These are phyloP conservation scores for Lepus americanus DNA, from an alignment of 2,113 vertebrate species.

Conservation along the genomic window DNA sequence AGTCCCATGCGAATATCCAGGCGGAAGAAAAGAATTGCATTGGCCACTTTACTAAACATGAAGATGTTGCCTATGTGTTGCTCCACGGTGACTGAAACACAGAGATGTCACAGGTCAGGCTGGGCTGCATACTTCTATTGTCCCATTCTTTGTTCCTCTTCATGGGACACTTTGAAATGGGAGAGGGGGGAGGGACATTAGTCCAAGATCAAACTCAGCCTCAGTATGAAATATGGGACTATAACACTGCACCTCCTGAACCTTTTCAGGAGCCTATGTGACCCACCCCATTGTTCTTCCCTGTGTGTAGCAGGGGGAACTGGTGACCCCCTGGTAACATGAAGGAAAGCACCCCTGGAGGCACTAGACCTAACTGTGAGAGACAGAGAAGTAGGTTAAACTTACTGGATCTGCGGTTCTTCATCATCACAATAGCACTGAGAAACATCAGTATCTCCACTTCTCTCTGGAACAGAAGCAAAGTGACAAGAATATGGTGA, in stretches of 20 bases:
- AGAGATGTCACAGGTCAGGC: background rate
- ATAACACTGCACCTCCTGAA: background rate
- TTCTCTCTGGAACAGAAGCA: slow-evolving; percentile 91
- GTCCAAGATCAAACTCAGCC: slow-evolving; percentile 5
- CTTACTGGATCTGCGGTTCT: slow-evolving; percentile 97
- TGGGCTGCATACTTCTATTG: background rate
- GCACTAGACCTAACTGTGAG: rapidly evolving
- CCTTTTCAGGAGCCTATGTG: too few species aligned
- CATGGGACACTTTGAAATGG: background rate
- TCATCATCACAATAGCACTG: slow-evolving; percentile 99
- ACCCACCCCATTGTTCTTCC: too few species aligned
- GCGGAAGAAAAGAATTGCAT: slow-evolving; percentile 96
- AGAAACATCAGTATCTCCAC: slow-evolving; percentile 99
- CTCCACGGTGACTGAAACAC: slow-evolving; percentile 93
- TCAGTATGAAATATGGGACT: background rate
- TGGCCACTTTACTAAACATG: slow-evolving; percentile 98
- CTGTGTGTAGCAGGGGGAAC: too few species aligned
- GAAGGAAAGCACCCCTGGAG: background rate
- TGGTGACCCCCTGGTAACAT: too few species aligned
- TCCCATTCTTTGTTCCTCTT: background rate
- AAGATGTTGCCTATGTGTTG: slow-evolving; percentile 97
- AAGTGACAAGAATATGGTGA: background rate
- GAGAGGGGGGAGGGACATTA: background rate
- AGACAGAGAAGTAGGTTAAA: background rate
- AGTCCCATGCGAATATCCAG: slow-evolving; percentile 96